Conservation (phyloP, 1,140 invertebrate species). For the Gryon sp. region DNA sequence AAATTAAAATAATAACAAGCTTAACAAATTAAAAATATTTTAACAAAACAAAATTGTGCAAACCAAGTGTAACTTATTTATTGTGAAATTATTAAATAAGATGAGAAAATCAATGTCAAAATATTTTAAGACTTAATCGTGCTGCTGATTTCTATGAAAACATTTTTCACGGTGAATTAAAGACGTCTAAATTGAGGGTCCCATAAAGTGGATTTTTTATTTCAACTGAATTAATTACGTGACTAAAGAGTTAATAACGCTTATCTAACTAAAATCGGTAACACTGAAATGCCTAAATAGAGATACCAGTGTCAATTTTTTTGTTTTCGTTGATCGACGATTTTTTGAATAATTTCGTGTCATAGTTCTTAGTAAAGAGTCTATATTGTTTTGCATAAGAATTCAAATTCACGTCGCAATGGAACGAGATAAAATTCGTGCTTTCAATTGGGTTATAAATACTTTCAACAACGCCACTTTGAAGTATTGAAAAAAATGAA, state of each 20-base stretch:
- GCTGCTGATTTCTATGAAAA: too few species aligned
- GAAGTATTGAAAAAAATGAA: constrained; percentile 43
- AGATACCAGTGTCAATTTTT: constrained; percentile 27
- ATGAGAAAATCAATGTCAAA: too few species aligned
- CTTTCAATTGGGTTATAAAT: constrained; percentile 32
- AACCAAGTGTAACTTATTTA: too few species aligned
- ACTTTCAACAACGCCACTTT: constrained; percentile 36
- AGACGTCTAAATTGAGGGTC: too few species aligned
- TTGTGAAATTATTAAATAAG: too few species aligned
- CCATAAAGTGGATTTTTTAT: too few species aligned
- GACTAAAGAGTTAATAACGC: constrained; percentile 42
- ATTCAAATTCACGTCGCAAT: constrained; percentile 29
- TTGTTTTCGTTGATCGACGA: constrained; percentile 29
- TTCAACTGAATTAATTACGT: constrained; percentile 26
- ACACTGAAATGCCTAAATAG: constrained; percentile 37
- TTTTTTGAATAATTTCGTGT: constrained; percentile 40
- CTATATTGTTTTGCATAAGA: constrained; percentile 35
- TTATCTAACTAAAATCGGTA: constrained; percentile 40
- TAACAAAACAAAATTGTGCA: too few species aligned
- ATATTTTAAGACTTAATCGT: too few species aligned
- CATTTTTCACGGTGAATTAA: too few species aligned
- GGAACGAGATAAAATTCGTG: background rate
- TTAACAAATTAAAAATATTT: too few species aligned
- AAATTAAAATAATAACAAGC: too few species aligned
- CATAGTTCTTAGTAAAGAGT: constrained; percentile 41